These are phyloP conservation scores for Aplocera efformata DNA, from an alignment of 2,888 invertebrate species.

Conservation along the genomic window DNA sequence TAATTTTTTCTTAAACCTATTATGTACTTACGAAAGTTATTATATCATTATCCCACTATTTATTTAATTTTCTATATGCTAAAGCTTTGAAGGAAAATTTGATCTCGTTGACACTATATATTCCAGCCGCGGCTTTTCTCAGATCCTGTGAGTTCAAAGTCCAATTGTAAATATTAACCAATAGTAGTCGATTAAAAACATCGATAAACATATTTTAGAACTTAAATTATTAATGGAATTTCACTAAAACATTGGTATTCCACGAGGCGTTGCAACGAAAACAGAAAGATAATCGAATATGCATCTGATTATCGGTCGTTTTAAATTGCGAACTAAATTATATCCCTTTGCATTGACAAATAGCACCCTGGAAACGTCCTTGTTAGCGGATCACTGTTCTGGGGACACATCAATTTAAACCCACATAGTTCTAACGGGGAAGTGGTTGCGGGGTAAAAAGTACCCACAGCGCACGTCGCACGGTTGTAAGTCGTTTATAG, in stretches of 20 bases:
- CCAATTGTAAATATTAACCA: no score
- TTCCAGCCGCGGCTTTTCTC: no score
- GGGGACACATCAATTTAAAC: conserved; percentile 44
- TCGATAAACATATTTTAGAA: no score
- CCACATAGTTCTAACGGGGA: conserved; percentile 19
- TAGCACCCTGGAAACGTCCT: conserved; percentile 69
- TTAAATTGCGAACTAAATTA: conserved; percentile 71
- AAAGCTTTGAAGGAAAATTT: no score
- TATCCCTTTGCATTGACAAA: conserved; percentile 73
- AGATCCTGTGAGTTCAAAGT: no score
- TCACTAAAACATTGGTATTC: conserved; percentile 20
- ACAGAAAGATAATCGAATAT: conserved; percentile 59
- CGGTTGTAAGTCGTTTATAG: conserved; percentile 32
- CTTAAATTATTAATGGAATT: conserved; percentile 6
- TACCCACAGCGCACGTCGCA: conserved; percentile 5
- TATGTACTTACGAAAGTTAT: no score
- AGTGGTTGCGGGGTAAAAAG: conserved; percentile 9
- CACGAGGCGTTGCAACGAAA: conserved; percentile 21
- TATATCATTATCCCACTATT: no score
- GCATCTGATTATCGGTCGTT: conserved; percentile 72
- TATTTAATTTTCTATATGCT: no score
- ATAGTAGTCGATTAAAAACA: no score
- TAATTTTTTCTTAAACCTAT: no score
- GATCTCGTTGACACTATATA: no score
- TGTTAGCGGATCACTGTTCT: conserved; percentile 62